phyloP scores from a whole-genome alignment of 2,888 invertebrate genomes.

The Leptopterna dolabrata region DNA sequence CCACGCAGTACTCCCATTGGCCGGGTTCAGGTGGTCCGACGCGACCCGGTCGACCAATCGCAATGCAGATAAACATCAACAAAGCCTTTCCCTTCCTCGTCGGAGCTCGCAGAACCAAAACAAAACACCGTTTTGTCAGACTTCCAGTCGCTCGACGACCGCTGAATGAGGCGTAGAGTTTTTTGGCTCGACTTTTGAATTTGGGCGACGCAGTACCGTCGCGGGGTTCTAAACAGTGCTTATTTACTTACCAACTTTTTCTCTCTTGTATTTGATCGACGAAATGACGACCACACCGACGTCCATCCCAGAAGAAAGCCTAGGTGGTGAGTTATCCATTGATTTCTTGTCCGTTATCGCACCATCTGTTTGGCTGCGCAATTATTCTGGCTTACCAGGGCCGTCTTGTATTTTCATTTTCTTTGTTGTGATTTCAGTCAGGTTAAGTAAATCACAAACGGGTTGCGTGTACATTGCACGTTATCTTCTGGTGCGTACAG shows the following conservation, averaged over 20 bases:
- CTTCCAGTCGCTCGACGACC: conserved; percentile 4
- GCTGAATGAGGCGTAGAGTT: background rate
- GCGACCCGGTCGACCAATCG: background rate
- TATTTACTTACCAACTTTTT: too few relatives aligned
- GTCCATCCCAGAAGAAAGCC: conserved; percentile 58
- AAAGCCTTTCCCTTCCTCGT: background rate
- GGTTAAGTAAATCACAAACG: too few relatives aligned
- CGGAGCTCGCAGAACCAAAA: conserved; percentile 24
- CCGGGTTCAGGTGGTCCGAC: background rate
- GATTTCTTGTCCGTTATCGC: conserved; percentile 1
- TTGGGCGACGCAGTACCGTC: too few relatives aligned
- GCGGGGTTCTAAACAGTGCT: too few relatives aligned
- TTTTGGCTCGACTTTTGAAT: too few relatives aligned
- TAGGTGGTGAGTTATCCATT: conserved; percentile 55
- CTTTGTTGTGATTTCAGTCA: too few relatives aligned
- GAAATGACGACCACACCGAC: conserved; percentile 59
- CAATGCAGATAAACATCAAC: background rate
- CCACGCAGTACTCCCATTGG: background rate
- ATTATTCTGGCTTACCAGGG: background rate
- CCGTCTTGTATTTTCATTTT: too few relatives aligned
- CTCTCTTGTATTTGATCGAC: background rate
- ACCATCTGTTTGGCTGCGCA: conserved; percentile 36
- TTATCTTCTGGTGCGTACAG: too few relatives aligned
- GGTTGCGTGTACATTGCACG: too few relatives aligned
- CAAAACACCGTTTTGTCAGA: conserved; percentile 6